Evolutionary conservation across 2,888 invertebrate species (phyloP).

Genomic region (Lucinisca nassula): DNA sequence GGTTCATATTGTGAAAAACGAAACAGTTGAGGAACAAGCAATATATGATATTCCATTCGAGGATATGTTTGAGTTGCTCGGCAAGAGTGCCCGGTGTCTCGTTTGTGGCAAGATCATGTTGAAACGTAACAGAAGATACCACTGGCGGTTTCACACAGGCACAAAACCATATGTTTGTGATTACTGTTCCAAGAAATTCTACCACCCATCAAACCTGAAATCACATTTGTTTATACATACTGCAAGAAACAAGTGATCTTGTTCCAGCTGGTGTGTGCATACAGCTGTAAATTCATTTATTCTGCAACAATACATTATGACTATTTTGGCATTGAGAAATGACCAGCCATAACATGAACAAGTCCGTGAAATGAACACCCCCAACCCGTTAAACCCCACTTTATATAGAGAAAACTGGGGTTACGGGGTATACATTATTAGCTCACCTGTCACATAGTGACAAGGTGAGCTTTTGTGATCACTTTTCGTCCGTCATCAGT

Average conservation of each 20-base stretch:
- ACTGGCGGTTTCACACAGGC: conserved; percentile 10
- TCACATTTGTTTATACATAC: conserved; percentile 6
- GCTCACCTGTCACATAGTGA: too few species aligned
- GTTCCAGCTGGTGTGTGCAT: too few species aligned
- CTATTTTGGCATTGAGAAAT: too few species aligned
- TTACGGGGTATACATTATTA: too few species aligned
- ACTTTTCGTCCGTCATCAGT: too few species aligned
- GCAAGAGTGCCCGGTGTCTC: neutral
- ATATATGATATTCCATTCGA: neutral
- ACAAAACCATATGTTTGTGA: neutral
- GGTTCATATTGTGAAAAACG: neutral
- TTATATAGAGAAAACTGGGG: too few species aligned
- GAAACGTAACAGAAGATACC: conserved; percentile 11
- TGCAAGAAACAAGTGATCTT: neutral
- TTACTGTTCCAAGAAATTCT: neutral
- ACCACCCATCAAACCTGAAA: conserved; percentile 18
- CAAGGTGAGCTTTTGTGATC: too few species aligned
- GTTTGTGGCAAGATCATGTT: conserved; percentile 17
- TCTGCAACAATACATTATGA: too few species aligned
- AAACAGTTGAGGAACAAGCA: neutral
- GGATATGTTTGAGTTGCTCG: neutral
- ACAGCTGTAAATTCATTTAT: too few species aligned
- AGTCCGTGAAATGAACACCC: too few species aligned
- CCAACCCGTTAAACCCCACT: too few species aligned
- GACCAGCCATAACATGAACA: too few species aligned